Base-by-base conservation (phyloP, 2,113 vertebrate species). In the Arizona elegans region DNA sequence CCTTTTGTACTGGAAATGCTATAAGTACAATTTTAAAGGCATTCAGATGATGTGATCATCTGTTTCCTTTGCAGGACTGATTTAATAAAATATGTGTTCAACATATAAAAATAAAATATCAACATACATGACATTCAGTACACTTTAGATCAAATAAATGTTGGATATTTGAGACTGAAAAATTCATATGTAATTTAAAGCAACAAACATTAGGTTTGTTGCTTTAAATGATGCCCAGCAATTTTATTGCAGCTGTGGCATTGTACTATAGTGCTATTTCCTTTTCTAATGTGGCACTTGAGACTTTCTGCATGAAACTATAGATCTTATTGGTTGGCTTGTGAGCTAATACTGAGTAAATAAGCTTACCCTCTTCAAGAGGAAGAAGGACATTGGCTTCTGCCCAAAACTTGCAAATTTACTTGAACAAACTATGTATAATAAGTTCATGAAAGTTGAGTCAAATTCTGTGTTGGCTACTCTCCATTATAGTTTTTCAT, bases 11-110 rank as follows among this genome's bases (percentile, higher is more conserved):
- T 86, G 70, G 56, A 33, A 90, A 23, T 53, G 9, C 19, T 11
- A 89, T 19, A 50, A 29, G n/a, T 86, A 93, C 13, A 92, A 92
- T 91, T 91, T 89, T 23, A 92, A 91, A 95, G 75, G 19, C 38
- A 81, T 11, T 90, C 93, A 33, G 62, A 75, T 91, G 43, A 53
- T 81, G 33, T 81, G 70, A 89, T 53, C 43, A 88, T 58, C 47
- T 91, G 87, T 12, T 75, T 59, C 55, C 54, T 91, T 85, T 88
- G 29, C 12, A 91, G 70, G 23, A 54, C 47, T 65, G 29, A 65
- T 62, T 59, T 90, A 47, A 58, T 13, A 50, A 89, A 13, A 19
- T 70, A 88, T 43, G n/a, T 81, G 43, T 81, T 43, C 17, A 43
- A 38, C 33, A 43, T 21, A 65, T 65, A 24, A 52, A 92, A 81